Base-by-base conservation (phyloP, 2,797 vertebrate genomes). In the Pogoniulus pusillus region DNA sequence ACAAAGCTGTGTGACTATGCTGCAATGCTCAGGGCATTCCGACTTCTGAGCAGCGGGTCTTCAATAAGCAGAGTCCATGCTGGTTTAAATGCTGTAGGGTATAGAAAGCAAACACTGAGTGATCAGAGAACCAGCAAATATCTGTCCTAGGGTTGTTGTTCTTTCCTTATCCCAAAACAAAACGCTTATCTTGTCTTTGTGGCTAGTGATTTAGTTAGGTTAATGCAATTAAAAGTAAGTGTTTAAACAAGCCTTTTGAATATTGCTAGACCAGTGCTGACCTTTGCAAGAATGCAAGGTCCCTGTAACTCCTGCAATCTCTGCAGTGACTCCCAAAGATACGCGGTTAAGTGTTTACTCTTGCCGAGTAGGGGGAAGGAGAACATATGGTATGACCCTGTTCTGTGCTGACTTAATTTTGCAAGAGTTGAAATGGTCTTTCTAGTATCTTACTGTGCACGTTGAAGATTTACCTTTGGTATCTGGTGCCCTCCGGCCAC, bases 221-320 rank as follows among this genome's bases (percentile, higher is more conserved):
- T 95, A 92, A 93, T 90, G 43, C 55, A 85, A 90, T 95, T 94
- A 94, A 71, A 88, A 85, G 69, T 30, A 60, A 80, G 89, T 32
- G 32, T 85, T 85, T 93, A 92, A 92, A 92, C 55, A 84, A 89
- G 69, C 59, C 75, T 54, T 29, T 43, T 59, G 83, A 84, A 69
- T 69, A 59, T 80, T 49, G 49, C 51, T 39, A 5, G n/a, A 77
- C n/a, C 24, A 17, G 55, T 14, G 16, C 65, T 90, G 87, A 94
- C 91, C 89, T 93, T 71, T 43, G 60, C 75, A 90, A 90, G 83
- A 86, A 88, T 82, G 65, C 37, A 17, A 86, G 72, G 55, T 91
- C 69, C 37, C 49, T 41, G 34, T 47, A 53, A 32, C 63, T 65
- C 58, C 24, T 39, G 9, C 6, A 32, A 7, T 79, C 70, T 83